A percentile compares a stretch with the other conserved stretches of the same genome.
Evolutionary conservation across 1,140 invertebrate species (phyloP).

Genomic region (Cydia fagiglandana): DNA sequence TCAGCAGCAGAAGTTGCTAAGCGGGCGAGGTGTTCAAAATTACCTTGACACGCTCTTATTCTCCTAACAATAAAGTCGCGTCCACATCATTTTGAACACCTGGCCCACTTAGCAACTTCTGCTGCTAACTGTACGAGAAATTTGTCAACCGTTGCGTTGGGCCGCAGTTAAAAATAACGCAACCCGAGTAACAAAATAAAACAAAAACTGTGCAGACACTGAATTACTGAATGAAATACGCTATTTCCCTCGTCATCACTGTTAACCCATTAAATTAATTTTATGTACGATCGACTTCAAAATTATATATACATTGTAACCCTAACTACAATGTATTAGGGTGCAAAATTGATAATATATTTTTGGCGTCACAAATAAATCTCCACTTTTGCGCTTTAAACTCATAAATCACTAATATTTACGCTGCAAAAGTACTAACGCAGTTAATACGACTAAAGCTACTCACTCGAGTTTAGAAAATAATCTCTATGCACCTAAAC

Average conservation of each 20-base stretch:
- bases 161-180: background rate
- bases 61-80: no score
- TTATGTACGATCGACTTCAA: background rate
- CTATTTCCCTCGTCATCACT: slow-evolving; percentile 9
- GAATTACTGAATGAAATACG: background rate
- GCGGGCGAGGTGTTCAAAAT: no score
- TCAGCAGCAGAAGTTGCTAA: no score
- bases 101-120: no score
- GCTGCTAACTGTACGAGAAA: no score
- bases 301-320: background rate
- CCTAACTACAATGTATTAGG: background rate
- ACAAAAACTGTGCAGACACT: background rate
- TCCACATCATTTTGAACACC: no score
- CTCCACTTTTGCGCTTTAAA: background rate
- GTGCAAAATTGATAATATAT: background rate
- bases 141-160: background rate
- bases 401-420: slow-evolving; percentile 1
- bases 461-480: background rate
- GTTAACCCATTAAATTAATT: background rate
- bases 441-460: background rate
- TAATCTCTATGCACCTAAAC: background rate
- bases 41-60: no score
- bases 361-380: background rate
- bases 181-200: background rate
- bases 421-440: background rate